phyloP scores from a whole-genome alignment of 1,140 invertebrate genomes.

The Ips typographus region DNA sequence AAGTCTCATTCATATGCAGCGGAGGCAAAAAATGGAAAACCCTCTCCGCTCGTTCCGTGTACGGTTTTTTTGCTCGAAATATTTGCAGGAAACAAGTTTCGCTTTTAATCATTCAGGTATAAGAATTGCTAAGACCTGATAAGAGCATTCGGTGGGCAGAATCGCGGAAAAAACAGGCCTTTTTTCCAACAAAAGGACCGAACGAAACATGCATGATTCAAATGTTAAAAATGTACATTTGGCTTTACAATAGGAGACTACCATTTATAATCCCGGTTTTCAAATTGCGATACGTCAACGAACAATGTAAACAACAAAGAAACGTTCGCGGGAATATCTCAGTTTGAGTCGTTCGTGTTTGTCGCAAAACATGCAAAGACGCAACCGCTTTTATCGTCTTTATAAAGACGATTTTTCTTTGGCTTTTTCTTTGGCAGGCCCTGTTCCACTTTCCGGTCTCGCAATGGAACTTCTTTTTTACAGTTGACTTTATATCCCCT shows the following conservation, averaged over 20 bases:
- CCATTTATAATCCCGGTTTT: constrained; percentile 48
- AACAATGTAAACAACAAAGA: constrained; percentile 51
- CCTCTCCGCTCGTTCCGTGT: background rate
- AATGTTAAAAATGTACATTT: constrained; percentile 49
- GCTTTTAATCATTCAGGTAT: too few species aligned
- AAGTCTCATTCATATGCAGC: constrained; percentile 53
- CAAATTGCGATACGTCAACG: constrained; percentile 45
- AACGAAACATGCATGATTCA: constrained; percentile 46
- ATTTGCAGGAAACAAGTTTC: background rate
- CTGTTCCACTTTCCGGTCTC: constrained; percentile 44
- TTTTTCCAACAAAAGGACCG: constrained; percentile 18
- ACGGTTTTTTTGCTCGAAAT: background rate
- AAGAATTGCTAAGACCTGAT: too few species aligned
- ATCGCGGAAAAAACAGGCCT: too few species aligned
- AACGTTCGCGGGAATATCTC: constrained; percentile 50
- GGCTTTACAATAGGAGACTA: constrained; percentile 45
- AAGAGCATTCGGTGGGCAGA: too few species aligned
- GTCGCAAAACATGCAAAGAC: constrained; percentile 52
- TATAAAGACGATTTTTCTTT: constrained; percentile 52
- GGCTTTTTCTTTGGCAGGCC: constrained; percentile 46
- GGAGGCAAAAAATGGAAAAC: constrained; percentile 50
- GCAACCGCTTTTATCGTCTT: constrained; percentile 50
- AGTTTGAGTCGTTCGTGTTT: constrained; percentile 49
- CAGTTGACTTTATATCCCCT: constrained; percentile 19
- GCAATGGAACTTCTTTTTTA: constrained; percentile 27